These are phyloP conservation scores for Proctacanthus coquilletti DNA, from an alignment of 1,140 invertebrate genomes.

Conservation along the genomic window DNA sequence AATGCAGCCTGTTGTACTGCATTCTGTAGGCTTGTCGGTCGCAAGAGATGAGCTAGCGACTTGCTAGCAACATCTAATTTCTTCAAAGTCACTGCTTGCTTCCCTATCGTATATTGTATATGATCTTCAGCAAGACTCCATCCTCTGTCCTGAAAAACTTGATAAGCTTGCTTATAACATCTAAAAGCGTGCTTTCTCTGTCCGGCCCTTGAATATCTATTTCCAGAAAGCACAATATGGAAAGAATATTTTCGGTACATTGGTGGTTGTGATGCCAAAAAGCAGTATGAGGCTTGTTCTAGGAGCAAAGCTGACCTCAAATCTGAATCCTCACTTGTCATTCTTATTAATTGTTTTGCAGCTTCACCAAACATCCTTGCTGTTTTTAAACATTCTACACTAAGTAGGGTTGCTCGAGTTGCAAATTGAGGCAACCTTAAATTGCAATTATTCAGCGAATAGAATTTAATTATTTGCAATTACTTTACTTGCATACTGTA, in stretches of 20 bases:
- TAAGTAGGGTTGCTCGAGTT: conserved; percentile 74
- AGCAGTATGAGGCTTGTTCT: conserved; percentile 92
- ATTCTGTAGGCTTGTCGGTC: conserved; percentile 56
- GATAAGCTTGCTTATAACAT: conserved; percentile 83
- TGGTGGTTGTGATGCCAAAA: conserved; percentile 48
- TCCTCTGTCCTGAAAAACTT: conserved; percentile 55
- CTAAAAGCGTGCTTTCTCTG: conserved; percentile 79
- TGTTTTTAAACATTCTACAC: conserved; percentile 69
- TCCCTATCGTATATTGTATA: conserved; percentile 84
- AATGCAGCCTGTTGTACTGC: conserved; percentile 67
- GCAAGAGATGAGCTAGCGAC: conserved; percentile 66
- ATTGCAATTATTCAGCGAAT: neutral
- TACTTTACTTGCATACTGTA: conserved; percentile 62
- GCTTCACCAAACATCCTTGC: conserved; percentile 68
- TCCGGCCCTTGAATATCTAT: conserved; percentile 80
- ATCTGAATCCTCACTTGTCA: conserved; percentile 91
- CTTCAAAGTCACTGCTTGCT: conserved; percentile 68
- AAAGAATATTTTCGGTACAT: conserved; percentile 94
- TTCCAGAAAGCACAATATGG: conserved; percentile 88
- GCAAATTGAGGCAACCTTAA: conserved; percentile 72
- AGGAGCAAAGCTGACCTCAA: conserved; percentile 77
- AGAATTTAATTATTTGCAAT: neutral
- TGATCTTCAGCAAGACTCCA: conserved; percentile 91
- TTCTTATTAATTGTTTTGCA: conserved; percentile 81
- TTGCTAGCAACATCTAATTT: conserved; percentile 54